A percentile compares a stretch with the other conserved stretches of the same genome.
Conservation (phyloP, 2,797 vertebrate genomes). For the Brotula barbata region DNA sequence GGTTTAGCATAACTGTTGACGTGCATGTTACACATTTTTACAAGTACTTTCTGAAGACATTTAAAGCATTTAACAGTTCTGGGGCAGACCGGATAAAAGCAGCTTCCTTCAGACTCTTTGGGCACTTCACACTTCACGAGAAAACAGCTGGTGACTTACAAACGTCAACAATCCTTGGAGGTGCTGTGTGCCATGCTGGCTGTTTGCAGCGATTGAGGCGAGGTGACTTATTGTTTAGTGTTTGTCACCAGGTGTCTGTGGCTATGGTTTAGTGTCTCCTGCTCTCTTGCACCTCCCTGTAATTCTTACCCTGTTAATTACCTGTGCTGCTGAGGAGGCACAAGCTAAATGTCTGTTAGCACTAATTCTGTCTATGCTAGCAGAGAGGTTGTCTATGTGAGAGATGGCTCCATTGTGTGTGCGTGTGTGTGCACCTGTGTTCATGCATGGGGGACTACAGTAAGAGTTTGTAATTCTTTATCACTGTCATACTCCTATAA, state of each 20-base stretch:
- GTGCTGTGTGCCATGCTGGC: constrained; percentile 20
- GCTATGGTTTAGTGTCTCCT: constrained; percentile 35
- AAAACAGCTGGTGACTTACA: constrained; percentile 26
- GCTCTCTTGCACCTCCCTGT: constrained; percentile 48
- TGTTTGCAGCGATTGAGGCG: constrained; percentile 35
- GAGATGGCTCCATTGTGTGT: constrained; percentile 29
- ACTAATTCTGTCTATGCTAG: constrained; percentile 64
- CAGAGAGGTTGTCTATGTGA: constrained; percentile 48
- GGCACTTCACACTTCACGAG: constrained; percentile 18
- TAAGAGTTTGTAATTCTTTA: constrained; percentile 24
- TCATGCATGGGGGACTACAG: constrained; percentile 6
- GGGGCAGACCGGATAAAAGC: constrained; percentile 14
- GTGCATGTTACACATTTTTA: not conserved
- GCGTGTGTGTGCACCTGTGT: constrained; percentile 9
- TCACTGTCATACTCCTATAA: constrained; percentile 43
- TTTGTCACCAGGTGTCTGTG: constrained; percentile 39
- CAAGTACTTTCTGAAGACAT: not conserved
- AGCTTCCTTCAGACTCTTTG: constrained; percentile 6
- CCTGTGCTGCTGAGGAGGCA: constrained; percentile 68
- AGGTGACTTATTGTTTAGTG: constrained; percentile 39
- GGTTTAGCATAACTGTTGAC: not conserved
- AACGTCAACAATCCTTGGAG: constrained; percentile 26
- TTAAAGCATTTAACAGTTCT: not conserved
- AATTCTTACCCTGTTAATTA: constrained; percentile 68
- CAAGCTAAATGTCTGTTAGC: constrained; percentile 58